Evolutionary conservation across 1,140 invertebrate genomes (phyloP).

Genomic region (Himalopsyche phryganea): DNA sequence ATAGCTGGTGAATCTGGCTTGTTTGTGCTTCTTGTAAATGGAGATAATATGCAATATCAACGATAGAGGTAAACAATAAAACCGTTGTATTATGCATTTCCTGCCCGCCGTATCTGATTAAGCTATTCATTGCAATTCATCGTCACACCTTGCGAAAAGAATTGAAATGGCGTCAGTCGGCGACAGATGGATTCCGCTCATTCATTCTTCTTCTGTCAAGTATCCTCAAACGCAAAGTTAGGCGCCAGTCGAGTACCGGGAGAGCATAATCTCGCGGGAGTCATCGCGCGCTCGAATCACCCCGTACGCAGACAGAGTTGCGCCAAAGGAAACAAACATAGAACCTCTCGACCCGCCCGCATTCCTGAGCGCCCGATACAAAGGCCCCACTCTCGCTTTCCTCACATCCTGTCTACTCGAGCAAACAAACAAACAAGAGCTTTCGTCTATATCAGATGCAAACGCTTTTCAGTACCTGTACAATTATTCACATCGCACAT

Average conservation of each 20-base stretch:
- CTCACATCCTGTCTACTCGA: constrained; percentile 1
- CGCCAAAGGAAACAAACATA: constrained; percentile 12
- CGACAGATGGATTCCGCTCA: no score
- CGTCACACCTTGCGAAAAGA: no score
- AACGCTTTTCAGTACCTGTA: constrained; percentile 1
- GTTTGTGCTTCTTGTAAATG: no score
- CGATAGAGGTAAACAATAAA: no score
- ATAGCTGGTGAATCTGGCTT: no score
- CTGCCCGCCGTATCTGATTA: no score
- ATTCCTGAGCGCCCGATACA: constrained; percentile 22
- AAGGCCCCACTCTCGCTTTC: constrained; percentile 14
- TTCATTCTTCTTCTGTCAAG: constrained; percentile 1
- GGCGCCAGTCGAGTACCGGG: constrained; percentile 10
- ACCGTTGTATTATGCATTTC: no score
- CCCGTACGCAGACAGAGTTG: constrained; percentile 12
- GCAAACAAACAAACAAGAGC: constrained; percentile 8
- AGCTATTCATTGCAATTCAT: no score
- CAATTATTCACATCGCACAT: constrained; percentile 11
- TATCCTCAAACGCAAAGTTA: constrained; percentile 5
- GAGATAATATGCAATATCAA: no score
- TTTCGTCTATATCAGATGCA: constrained; percentile 10
- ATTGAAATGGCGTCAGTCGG: no score
- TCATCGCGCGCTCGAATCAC: constrained; percentile 19
- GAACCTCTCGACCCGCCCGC: constrained; percentile 14
- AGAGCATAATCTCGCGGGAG: constrained; percentile 13